phyloP scores from a whole-genome alignment of 2,888 invertebrate genomes.

The Apodemia duryi region DNA sequence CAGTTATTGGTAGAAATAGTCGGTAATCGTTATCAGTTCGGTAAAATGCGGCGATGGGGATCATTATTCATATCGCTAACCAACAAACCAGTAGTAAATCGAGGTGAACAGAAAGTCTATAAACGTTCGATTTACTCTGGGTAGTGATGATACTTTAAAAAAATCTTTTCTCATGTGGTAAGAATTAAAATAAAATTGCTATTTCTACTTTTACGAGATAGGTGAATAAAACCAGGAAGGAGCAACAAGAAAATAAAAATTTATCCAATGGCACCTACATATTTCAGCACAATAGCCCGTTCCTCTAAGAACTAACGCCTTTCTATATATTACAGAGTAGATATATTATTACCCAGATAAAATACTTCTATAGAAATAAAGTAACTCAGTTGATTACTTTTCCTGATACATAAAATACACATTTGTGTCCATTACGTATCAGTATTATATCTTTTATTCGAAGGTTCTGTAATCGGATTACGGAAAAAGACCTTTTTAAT shows the following conservation, averaged over 20 bases:
- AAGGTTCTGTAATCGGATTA: constrained; percentile 31
- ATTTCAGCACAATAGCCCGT: neutral
- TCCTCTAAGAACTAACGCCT: neutral
- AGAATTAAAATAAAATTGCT: too few species aligned
- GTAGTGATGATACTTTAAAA: too few species aligned
- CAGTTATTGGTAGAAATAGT: too few species aligned
- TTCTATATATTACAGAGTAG: neutral
- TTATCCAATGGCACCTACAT: neutral
- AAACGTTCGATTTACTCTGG: too few species aligned
- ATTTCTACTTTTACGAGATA: too few species aligned
- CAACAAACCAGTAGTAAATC: too few species aligned
- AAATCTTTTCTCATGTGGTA: too few species aligned
- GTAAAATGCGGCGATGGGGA: too few species aligned
- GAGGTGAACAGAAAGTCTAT: too few species aligned
- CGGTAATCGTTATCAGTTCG: too few species aligned
- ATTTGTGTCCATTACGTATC: constrained; percentile 7
- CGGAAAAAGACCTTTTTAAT: constrained; percentile 32
- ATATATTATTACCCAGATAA: neutral
- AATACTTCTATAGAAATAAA: constrained; percentile 1
- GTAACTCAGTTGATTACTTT: constrained; percentile 6
- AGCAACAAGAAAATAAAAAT: neutral
- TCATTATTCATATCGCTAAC: too few species aligned
- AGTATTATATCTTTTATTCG: neutral
- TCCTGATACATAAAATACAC: constrained; percentile 8
- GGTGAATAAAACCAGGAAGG: too few species aligned